A percentile compares a stretch with the other conserved stretches of the same genome.
Conservation (phyloP, 2,888 invertebrate genomes). For the Agelastica alni region DNA sequence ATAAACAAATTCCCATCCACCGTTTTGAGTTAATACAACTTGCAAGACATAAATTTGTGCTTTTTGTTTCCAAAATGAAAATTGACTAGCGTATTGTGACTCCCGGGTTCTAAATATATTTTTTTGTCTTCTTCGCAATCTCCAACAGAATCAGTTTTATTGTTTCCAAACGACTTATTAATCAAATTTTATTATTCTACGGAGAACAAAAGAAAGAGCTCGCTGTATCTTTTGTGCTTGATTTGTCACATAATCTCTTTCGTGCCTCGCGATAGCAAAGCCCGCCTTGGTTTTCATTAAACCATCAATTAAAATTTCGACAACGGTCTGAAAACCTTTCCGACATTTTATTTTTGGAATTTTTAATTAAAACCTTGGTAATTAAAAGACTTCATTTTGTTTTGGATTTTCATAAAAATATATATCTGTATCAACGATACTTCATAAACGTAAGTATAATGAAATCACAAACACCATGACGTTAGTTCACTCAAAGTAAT, state of each 20-base stretch:
- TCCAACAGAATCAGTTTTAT: slow-evolving; percentile 36
- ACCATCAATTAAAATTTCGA: slow-evolving; percentile 21
- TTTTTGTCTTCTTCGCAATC: slow-evolving; percentile 20
- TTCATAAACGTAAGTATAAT: no score
- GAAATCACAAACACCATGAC: no score
- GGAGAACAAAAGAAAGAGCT: slow-evolving; percentile 20
- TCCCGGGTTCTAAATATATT: slow-evolving; percentile 13
- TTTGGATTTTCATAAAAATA: no score
- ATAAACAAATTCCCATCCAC: no score
- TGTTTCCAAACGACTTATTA: slow-evolving; percentile 37
- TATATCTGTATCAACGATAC: no score
- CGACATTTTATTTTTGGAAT: slow-evolving; percentile 10
- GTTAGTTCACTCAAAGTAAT: no score
- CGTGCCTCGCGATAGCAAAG: slow-evolving; percentile 11
- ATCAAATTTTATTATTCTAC: slow-evolving; percentile 38
- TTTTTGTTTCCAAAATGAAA: slow-evolving; percentile 1
- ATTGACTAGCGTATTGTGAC: slow-evolving; percentile 11
- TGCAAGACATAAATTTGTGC: no score
- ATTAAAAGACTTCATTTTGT: not conserved
- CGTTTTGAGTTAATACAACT: no score
- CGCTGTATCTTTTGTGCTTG: slow-evolving; percentile 21
- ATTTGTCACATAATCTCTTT: slow-evolving; percentile 33
- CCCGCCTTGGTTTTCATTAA: slow-evolving; percentile 16
- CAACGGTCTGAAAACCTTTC: slow-evolving; percentile 12
- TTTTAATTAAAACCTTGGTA: slow-evolving; percentile 11